phyloP scores from a whole-genome alignment of 2,797 vertebrate genomes.

The Acipenser oxyrinchus region DNA sequence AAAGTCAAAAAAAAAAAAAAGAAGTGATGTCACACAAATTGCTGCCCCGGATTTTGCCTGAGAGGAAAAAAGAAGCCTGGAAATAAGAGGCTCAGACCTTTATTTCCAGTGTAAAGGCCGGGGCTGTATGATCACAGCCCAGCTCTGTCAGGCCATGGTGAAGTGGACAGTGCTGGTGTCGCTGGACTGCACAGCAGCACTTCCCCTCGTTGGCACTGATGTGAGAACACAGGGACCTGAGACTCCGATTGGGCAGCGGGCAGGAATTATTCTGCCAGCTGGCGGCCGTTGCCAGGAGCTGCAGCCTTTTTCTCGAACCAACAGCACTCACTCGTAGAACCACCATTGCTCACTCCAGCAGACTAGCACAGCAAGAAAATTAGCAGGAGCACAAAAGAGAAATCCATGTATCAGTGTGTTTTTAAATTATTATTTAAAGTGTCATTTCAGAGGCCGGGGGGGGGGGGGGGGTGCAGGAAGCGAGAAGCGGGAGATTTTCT shows the following conservation, averaged over 20 bases:
- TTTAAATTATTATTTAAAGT: background rate
- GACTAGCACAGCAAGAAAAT: background rate
- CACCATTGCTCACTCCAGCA: background rate
- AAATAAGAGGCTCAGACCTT: slow-evolving; percentile 34
- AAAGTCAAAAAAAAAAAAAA: slow-evolving; percentile 71
- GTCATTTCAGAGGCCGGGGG: background rate
- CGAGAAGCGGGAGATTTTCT: background rate
- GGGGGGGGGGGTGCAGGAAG: background rate
- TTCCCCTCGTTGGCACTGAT: slow-evolving; percentile 34
- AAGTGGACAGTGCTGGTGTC: too few species aligned
- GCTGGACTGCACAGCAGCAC: slow-evolving; percentile 9
- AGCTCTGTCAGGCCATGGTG: too few species aligned
- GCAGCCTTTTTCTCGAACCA: slow-evolving; percentile 3
- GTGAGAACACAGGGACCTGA: slow-evolving; percentile 9
- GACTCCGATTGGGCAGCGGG: slow-evolving; percentile 3
- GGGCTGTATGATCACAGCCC: too few species aligned
- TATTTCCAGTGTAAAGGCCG: too few species aligned
- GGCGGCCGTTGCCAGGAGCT: slow-evolving; percentile 20
- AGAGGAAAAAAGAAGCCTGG: slow-evolving; percentile 44
- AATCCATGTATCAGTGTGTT: background rate
- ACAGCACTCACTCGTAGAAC: slow-evolving; percentile 8
- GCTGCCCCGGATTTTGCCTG: slow-evolving; percentile 59
- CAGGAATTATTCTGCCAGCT: slow-evolving; percentile 22
- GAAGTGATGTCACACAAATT: slow-evolving; percentile 59
- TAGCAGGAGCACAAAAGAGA: background rate